Evolutionary conservation across 2,797 vertebrate species (phyloP), one percentile per base, ranked within the genome.

Genomic region (Monodelphis domestica): DNA sequence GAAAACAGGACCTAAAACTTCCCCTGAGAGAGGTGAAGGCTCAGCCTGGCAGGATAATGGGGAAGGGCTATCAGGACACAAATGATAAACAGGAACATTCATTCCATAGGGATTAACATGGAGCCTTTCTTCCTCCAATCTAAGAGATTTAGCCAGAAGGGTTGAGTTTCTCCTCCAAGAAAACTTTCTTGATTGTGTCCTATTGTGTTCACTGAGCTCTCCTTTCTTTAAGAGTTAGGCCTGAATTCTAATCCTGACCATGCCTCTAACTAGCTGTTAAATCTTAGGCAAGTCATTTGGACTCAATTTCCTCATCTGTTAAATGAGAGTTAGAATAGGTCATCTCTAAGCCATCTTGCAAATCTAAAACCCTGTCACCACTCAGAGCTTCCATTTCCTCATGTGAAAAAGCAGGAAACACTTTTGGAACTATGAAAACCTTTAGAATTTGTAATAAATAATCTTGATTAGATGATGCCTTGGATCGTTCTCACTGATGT

Each of bases 1-100:
- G 92, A 78, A 94, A 95, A 92, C 95, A 96, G 93, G 93, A 90
- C 90, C 5, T 78, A 2, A 26, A 94, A 90, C 63, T 96, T 97
- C 91, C 91, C 87, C 90, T 93, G 45, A 91, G 57, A 91, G 94
- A 88, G 91, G 53, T 38, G 54, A 93, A 90, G 70, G 91, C 87
- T 92, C 45, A 12, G 87, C 89, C 56, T 70, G 17, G 11, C 29
- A 53, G 89, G 51, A 70, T 93, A 89, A 54, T 53, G n/a, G 87
- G 91, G 38, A 78, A 78, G 70, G 70, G 70, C 38, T 78, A 78
- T 50, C 88, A 91, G 78, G 51, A 91, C 5, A n/a, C 2, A 70
- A 30, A 87, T 2, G 51, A 53, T 53, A 90, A 94, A 88, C 93
- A 91, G 95, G 53, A 78, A 53, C 45, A 9, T 45, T 90, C 51